Evolutionary conservation across 2,888 invertebrate genomes (phyloP).

Genomic region (Orthosia gothica): DNA sequence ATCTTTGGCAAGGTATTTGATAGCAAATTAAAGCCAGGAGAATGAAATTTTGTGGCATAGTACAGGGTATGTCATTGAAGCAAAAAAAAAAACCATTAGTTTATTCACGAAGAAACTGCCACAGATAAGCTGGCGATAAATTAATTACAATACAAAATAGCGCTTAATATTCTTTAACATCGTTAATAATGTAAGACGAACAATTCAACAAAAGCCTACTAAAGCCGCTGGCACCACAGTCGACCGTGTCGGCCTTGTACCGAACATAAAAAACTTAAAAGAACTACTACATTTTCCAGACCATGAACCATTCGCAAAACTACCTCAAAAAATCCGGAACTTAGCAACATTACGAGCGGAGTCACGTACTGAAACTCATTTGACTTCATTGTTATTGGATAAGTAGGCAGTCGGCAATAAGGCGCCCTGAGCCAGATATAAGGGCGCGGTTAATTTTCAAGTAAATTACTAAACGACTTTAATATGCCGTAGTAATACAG

Average conservation of each 20-base stretch:
- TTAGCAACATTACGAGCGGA: constrained; percentile 41
- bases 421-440: constrained; percentile 60
- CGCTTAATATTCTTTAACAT: background rate
- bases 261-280: constrained; percentile 24
- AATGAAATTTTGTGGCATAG: too few species aligned
- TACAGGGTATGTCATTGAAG: background rate
- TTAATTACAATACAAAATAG: background rate
- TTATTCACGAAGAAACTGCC: background rate
- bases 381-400: constrained; percentile 69
- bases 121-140: background rate
- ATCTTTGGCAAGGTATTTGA: background rate
- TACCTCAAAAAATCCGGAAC: constrained; percentile 53
- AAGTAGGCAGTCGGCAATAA: constrained; percentile 62
- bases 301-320: constrained; percentile 39
- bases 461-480: constrained; percentile 70
- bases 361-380: constrained; percentile 67
- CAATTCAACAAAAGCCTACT: constrained; percentile 4
- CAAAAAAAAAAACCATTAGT: background rate
- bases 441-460: constrained; percentile 67
- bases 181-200: background rate
- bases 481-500: constrained; percentile 57
- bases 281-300: constrained; percentile 36
- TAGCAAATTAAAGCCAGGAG: too few species aligned
- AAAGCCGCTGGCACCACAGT: background rate
- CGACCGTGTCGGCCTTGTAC: background rate